Conservation (phyloP, 2,888 invertebrate species). For the Agriopis marginaria region DNA sequence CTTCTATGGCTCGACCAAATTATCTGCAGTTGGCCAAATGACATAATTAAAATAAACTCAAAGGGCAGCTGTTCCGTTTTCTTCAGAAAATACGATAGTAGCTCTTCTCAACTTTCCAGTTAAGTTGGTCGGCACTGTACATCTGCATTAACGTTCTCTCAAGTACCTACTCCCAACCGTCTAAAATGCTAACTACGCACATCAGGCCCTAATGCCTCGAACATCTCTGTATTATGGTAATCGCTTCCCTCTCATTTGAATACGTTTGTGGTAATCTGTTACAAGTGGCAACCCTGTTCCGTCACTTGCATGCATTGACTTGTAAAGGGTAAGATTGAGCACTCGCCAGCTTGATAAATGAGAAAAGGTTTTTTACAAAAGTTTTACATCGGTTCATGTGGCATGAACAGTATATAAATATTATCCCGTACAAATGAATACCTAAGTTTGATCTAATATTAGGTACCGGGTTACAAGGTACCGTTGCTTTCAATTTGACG, state of each 20-base stretch:
- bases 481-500: no score
- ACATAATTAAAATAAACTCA: no score
- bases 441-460: no score
- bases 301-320: constrained; percentile 29
- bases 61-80: no score
- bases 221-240: constrained; percentile 36
- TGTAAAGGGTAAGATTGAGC: constrained; percentile 29
- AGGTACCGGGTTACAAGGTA: no score
- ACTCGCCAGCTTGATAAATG: not conserved
- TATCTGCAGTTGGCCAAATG: no score
- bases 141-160: constrained; percentile 3
- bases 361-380: not conserved
- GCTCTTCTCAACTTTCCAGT: not conserved
- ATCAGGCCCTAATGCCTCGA: constrained; percentile 26
- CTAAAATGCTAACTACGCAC: constrained; percentile 33
- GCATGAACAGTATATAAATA: no score
- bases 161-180: constrained; percentile 6
- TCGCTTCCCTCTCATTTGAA: constrained; percentile 32
- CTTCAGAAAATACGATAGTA: no score
- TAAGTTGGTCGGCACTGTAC: no score
- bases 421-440: no score
- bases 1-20: no score
- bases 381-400: no score
- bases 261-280: constrained; percentile 35
- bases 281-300: constrained; percentile 26